Evolutionary conservation across 2,797 vertebrate genomes (phyloP), one percentile per base, ranked within the genome.

Genomic region (Pipistrellus kuhlii): DNA sequence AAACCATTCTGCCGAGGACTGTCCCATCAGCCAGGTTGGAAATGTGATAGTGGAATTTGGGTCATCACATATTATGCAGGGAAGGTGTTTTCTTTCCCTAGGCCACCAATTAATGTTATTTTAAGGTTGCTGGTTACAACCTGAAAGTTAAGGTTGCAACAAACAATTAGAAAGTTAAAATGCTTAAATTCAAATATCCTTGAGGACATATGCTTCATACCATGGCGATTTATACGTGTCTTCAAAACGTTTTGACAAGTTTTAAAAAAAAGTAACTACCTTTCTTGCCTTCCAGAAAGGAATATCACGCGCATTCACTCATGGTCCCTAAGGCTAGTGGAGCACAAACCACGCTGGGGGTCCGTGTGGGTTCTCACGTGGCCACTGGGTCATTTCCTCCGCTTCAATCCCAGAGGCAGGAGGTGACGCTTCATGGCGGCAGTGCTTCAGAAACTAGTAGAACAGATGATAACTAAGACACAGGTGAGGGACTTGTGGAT

Each of bases 161-260:
- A 75, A 48, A 48, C 55, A 93, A 88, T 68, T 77, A 18, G 84
- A 91, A 92, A 90, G 23, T 62, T n/a, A 35, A 51, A 84, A 85
- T 62, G 11, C 38, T 8, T 78, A 81, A 88, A 93, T 78, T 53
- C 25, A 77, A 85, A 72, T 48, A 80, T 6, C 66, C 17, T 21
- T 69, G 35, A 46, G 15, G 23, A 10, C 2, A 5, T 53, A 69
- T 8, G n/a, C 5, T 44, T 8, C 17, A 62, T 73, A 48, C 30
- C 4, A 6, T 68, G 69, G 69, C 20, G 73, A 41, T 68, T 72
- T 77, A 41, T 32, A 84, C 35, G 30, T 68, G 48, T 69, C 41
- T 92, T 95, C 6, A 85, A 92, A 96, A 76, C 82, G 17, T 57
- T 85, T 90, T 55, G 86, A 81, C 8, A 83, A 38, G 11, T 87